phyloP scores from a whole-genome alignment of 2,888 invertebrate species.

The Parapristionchus giblindavisi region DNA sequence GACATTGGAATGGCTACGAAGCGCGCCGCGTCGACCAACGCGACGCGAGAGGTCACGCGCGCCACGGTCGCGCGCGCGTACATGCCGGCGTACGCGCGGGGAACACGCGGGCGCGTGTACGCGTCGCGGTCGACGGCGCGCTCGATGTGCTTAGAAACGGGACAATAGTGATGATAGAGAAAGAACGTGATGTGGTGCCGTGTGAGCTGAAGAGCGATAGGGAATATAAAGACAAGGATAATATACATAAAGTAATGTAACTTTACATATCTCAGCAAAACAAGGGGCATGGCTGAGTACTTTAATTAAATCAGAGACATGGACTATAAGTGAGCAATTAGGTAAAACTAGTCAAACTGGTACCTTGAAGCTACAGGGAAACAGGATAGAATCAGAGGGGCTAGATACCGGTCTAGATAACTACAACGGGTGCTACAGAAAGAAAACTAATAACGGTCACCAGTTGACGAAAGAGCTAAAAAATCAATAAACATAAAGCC shows the following conservation, averaged over 20 bases:
- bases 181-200: not conserved
- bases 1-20: constrained; percentile 23
- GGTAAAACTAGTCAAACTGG: constrained; percentile 7
- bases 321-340: constrained; percentile 10
- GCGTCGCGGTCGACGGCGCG: constrained; percentile 29
- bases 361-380: not conserved
- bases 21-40: constrained; percentile 9
- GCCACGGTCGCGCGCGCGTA: not conserved
- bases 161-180: not conserved
- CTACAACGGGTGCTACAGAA: too few species aligned
- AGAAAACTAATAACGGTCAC: constrained; percentile 33
- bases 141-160: constrained; percentile 25
- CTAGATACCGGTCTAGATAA: constrained; percentile 31
- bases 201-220: constrained; percentile 28
- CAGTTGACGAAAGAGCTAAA: not conserved
- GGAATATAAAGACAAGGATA: not conserved
- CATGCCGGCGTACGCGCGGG: constrained; percentile 28
- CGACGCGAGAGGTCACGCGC: too few species aligned
- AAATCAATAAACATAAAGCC: not conserved
- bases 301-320: not conserved
- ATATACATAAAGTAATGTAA: constrained; percentile 37
- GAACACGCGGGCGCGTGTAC: too few species aligned
- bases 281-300: not conserved
- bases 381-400: too few species aligned
- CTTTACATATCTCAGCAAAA: constrained; percentile 30